Evolutionary conservation across 2,113 vertebrate genomes (phyloP), one percentile per base, ranked within the genome.

Genomic region (Myxocyprinus asiaticus): DNA sequence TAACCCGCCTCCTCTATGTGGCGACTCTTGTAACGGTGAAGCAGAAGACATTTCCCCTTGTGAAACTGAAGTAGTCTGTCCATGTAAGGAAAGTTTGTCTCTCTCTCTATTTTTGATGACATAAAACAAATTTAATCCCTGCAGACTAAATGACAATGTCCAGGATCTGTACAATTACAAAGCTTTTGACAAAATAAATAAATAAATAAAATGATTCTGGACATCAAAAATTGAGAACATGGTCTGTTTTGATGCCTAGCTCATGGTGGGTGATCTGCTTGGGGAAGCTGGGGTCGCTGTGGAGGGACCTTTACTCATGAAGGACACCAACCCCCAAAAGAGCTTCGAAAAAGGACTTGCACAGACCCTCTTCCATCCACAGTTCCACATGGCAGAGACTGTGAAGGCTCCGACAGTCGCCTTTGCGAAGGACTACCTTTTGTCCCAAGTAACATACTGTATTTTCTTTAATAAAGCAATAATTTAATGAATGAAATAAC

Each of bases 181-280:
- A 56, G 1, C 14, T 6, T 5, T 56, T n/a, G 12, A 9, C 4
- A 14, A 9, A 3, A 51, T 9, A 51, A 9, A 6, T 4, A 48
- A 6, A 6, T 48, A 4, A 56, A 14, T 1, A 5, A 56, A 56
- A 3, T 56, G 4, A 14, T 56, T 56, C n/a, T 6, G 15, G 1
- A 56, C n/a, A 11, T 4, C 9, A 17, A 48, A 48, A 78, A 78
- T 58, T 9, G 33, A 67, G 4, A 62, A 7, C 77, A 48, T 11
- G 8, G n/a, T n/a, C n/a, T 2, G 70, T 6, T 50, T 17, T 67
- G 10, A 22, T n/a, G 65, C 7, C 64, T 51, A 94, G 93, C 77
- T 67, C 90, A 93, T 6, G 93, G 92, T 6, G 84, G 82, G 66
- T 93, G 93, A 92, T 84, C 88, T 4, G 9, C 56, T 58, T 94